A percentile compares a stretch with the other conserved stretches of the same genome.
These are phyloP conservation scores for Sebastes taczanowskii DNA, from an alignment of 2,797 vertebrate species.

Conservation along the genomic window DNA sequence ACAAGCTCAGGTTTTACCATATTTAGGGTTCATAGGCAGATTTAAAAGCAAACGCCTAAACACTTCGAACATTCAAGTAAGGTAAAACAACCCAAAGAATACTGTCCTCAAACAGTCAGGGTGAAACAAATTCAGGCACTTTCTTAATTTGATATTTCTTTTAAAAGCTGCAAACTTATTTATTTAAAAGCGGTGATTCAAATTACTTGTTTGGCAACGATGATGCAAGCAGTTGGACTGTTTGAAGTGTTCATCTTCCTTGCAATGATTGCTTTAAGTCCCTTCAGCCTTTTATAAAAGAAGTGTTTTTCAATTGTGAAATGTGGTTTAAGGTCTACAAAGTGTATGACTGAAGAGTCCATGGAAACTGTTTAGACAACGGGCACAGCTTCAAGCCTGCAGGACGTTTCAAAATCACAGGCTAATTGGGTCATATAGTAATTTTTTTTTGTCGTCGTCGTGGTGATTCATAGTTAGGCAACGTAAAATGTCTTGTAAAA, in stretches of 20 bases:
- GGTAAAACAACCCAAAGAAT: constrained; percentile 86
- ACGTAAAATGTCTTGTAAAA: constrained; percentile 68
- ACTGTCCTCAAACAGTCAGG: constrained; percentile 90
- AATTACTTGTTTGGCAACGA: constrained; percentile 87
- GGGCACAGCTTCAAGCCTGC: constrained; percentile 59
- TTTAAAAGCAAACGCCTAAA: constrained; percentile 91
- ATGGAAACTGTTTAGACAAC: constrained; percentile 36
- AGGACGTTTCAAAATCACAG: constrained; percentile 67
- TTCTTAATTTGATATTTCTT: constrained; percentile 88
- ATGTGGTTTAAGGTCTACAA: constrained; percentile 64
- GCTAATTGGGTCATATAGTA: constrained; percentile 64
- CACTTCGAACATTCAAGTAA: constrained; percentile 97
- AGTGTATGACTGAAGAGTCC: constrained; percentile 45
- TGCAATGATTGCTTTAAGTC: constrained; percentile 61
- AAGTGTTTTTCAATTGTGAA: constrained; percentile 60
- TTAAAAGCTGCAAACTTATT: constrained; percentile 83
- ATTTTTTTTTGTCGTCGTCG: constrained; percentile 10
- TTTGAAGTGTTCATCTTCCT: constrained; percentile 67
- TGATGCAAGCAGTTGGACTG: constrained; percentile 69
- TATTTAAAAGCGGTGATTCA: constrained; percentile 85
- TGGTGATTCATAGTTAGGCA: constrained; percentile 67
- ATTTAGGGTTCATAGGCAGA: constrained; percentile 82
- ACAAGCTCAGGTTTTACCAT: constrained; percentile 69
- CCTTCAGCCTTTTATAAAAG: constrained; percentile 69
- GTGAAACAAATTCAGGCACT: constrained; percentile 99